Evolutionary conservation across 64 coral and sea anemone genomes (phyloP).

Genomic region (Montipora foliosa): DNA sequence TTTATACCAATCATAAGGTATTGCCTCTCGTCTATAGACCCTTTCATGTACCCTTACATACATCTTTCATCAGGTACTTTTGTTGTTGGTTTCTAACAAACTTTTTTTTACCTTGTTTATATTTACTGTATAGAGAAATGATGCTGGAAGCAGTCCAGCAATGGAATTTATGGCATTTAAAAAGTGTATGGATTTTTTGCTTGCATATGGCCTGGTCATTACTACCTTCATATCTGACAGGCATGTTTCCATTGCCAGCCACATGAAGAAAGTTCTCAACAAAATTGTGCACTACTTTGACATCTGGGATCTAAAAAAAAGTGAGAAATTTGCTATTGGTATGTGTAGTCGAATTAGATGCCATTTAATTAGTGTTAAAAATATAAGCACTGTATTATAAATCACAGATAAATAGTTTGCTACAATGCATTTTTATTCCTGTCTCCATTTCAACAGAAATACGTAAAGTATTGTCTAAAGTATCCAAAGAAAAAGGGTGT

Average conservation of each 20-base stretch:
- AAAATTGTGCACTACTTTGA: conserved; percentile 43
- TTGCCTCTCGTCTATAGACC: no score
- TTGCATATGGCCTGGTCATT: conserved; percentile 26
- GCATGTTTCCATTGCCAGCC: conserved; percentile 23
- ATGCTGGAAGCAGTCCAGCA: conserved; percentile 25
- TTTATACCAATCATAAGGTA: no score
- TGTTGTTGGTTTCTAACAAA: no score
- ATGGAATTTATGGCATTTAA: conserved; percentile 48
- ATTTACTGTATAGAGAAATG: conserved; percentile 32
- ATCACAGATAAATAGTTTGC: not conserved
- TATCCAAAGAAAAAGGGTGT: not conserved
- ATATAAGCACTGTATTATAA: not conserved
- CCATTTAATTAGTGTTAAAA: no score
- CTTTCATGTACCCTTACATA: no score
- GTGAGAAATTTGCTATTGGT: not conserved
- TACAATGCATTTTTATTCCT: not conserved
- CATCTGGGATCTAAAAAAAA: conserved; percentile 54
- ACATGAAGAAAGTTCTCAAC: conserved; percentile 14
- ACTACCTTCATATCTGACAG: conserved; percentile 43
- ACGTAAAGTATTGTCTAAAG: not conserved
- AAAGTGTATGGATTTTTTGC: conserved; percentile 30
- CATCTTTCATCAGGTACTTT: no score
- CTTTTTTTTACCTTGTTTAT: not conserved
- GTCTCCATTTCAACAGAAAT: not conserved
- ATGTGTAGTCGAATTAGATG: no score